Base-by-base conservation (phyloP, 1,140 invertebrate species). In the Maconellicoccus hirsutus region DNA sequence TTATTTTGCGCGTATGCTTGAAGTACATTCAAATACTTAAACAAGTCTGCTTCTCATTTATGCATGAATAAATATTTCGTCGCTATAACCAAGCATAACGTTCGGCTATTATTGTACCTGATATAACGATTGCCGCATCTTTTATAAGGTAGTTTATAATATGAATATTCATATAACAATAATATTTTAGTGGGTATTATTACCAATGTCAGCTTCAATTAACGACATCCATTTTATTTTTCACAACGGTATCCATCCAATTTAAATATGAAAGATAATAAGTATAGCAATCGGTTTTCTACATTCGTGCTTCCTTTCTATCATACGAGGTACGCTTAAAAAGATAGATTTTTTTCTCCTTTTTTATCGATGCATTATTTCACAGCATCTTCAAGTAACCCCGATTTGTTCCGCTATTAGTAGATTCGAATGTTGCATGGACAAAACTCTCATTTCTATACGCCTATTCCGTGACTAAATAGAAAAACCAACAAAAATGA, bases 401-500 rank as follows among this genome's bases (percentile, higher is more conserved):
- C 6, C 8, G 25, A 66, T 66, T 66, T 19, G 61, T 66, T 66
- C 19, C 61, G 61, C 61, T 66, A 66, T 66, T 66, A 66, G 61
- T 66, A 2, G 10, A 25, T 66, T 16, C 16, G 21, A 66, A 66
- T 25, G 25, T 25, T 26, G 61, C 16, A 7, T 23, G 61, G 25
- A 26, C 21, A 66, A 66, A 66, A 66, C 6, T 25, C 10, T 19
- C 16, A 59, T 66, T 66, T 66, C 61, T 66, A 26, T 66, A 66
- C 61, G 25, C 22, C 25, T 66, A 3, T 22, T 22, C 61, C 61
- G 61, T 66, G 61, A 66, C 61, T 66, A 66, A 66, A 66, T 66
- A 3, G 22, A 66, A 66, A 66, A 66, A 66, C 61, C 61, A 66
- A 66, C 25, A 66, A 66, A 66, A 66, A 66, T 66, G 61, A 66